phyloP scores from a whole-genome alignment of 2,888 invertebrate species.

The Pharmacophagus antenor region DNA sequence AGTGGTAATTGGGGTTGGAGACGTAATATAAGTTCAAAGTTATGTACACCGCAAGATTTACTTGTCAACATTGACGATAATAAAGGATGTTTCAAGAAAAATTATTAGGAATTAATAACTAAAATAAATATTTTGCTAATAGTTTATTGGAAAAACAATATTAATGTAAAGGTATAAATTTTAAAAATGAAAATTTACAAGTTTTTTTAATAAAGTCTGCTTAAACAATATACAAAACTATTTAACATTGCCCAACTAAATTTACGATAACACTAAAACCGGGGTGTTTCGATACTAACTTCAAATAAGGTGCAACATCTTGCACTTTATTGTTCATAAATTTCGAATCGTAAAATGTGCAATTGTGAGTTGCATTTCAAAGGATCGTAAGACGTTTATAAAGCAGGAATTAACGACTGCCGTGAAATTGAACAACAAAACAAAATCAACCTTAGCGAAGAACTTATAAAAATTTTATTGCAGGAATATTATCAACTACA shows the following conservation, averaged over 20 bases:
- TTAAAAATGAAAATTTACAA: neutral
- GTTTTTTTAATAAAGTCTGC: neutral
- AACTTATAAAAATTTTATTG: neutral
- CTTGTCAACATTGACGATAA: neutral
- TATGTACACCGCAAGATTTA: neutral
- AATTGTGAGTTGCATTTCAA: conserved; percentile 36
- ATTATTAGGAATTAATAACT: neutral
- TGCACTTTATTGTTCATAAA: conserved; percentile 37
- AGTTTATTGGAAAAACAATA: too few relatives aligned
- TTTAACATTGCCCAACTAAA: neutral
- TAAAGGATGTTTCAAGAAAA: too few relatives aligned
- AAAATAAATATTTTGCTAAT: neutral
- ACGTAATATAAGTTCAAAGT: neutral
- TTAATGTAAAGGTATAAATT: too few relatives aligned
- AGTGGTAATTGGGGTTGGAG: neutral
- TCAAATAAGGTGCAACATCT: conserved; percentile 36
- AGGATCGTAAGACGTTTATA: conserved; percentile 17
- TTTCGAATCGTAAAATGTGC: conserved; percentile 33
- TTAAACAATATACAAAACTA: neutral
- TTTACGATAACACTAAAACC: conserved; percentile 2
- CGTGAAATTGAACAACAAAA: neutral
- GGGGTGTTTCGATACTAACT: conserved; percentile 28
- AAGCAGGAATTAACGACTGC: conserved; percentile 13
- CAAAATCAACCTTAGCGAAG: too few relatives aligned
- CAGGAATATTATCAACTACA: neutral